These are phyloP conservation scores for Synergus gifuensis DNA, from an alignment of 2,888 invertebrate species.

Conservation along the genomic window DNA sequence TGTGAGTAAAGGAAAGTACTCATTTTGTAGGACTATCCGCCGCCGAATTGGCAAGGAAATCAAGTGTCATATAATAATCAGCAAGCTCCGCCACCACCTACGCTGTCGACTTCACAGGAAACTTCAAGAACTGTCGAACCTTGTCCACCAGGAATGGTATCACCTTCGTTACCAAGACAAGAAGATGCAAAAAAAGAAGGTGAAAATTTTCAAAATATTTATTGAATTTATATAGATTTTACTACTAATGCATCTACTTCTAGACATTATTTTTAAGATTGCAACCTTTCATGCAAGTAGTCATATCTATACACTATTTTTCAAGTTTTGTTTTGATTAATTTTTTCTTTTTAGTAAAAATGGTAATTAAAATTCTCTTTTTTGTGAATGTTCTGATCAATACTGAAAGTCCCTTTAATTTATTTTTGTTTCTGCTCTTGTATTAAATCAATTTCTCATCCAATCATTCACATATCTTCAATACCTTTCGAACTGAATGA, in stretches of 20 bases:
- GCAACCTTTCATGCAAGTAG: slow-evolving; percentile 45
- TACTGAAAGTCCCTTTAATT: neutral
- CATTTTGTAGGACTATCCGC: slow-evolving; percentile 73
- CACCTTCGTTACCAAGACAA: slow-evolving; percentile 66
- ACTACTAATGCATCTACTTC: slow-evolving; percentile 21
- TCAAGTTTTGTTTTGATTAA: neutral
- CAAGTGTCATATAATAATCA: slow-evolving; percentile 74
- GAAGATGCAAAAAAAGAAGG: slow-evolving; percentile 77
- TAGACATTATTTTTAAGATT: slow-evolving; percentile 30
- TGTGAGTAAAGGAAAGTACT: slow-evolving; percentile 55
- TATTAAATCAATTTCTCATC: slow-evolving; percentile 24
- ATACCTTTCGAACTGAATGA: slow-evolving; percentile 49
- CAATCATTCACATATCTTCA: slow-evolving; percentile 43
- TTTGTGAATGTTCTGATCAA: neutral
- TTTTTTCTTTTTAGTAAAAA: neutral
- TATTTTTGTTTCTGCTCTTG: neutral
- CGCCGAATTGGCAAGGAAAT: slow-evolving; percentile 73
- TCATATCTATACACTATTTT: neutral
- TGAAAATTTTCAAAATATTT: slow-evolving; percentile 51
- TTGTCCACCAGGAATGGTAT: slow-evolving; percentile 59
- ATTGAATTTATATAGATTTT: slow-evolving; percentile 18
- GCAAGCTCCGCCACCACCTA: slow-evolving; percentile 69
- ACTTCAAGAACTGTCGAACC: slow-evolving; percentile 66
- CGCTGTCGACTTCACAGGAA: slow-evolving; percentile 64
- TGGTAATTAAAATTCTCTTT: neutral